A percentile compares a stretch with the other conserved stretches of the same genome.
Evolutionary conservation across 2,888 invertebrate species (phyloP).

Genomic region (Lithosia quadra): DNA sequence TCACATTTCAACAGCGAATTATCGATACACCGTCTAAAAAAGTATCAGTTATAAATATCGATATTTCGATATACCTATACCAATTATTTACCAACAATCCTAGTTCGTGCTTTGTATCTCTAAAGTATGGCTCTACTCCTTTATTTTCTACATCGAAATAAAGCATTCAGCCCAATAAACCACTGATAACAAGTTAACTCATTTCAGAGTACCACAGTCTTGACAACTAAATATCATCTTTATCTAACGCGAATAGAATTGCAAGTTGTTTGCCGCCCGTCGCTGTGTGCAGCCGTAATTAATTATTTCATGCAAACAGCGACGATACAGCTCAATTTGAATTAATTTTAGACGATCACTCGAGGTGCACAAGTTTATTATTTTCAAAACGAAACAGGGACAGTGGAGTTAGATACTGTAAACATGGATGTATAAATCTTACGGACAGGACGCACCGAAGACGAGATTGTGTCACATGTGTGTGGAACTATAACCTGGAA

Average conservation of each 20-base stretch:
- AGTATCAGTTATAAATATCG: too few relatives aligned
- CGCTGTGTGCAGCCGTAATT: background rate
- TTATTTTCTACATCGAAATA: too few relatives aligned
- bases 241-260: background rate
- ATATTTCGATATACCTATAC: too few relatives aligned
- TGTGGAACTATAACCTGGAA: too few relatives aligned
- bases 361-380: constrained; percentile 1
- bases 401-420: background rate
- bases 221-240: background rate
- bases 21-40: too few relatives aligned
- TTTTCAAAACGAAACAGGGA: background rate
- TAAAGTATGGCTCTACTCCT: background rate
- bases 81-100: background rate
- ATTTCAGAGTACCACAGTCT: background rate
- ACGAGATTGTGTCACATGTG: too few relatives aligned
- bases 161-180: background rate
- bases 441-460: too few relatives aligned
- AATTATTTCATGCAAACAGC: background rate
- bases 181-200: background rate
- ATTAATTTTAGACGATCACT: background rate
- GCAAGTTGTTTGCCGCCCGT: background rate
- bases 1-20: too few relatives aligned
- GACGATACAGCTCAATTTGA: background rate
- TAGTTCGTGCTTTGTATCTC: background rate
- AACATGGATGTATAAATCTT: too few relatives aligned